Conservation (phyloP, 2,797 vertebrate species). For the Sebastes hubbsi region DNA sequence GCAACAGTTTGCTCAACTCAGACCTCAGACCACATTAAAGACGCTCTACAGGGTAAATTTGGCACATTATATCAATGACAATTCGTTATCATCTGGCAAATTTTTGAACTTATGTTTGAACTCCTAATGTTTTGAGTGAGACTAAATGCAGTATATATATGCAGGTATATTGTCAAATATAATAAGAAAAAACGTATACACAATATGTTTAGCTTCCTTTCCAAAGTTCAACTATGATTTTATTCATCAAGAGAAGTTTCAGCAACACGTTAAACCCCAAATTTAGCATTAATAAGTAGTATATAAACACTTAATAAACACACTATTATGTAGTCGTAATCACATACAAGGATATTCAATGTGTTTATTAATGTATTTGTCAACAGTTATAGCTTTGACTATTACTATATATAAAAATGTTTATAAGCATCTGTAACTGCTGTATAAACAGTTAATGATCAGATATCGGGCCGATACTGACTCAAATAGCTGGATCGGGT, state of each 20-base stretch:
- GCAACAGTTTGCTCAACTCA: slow-evolving; percentile 1
- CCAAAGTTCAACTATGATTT: background rate
- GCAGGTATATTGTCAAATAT: background rate
- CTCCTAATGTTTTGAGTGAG: no score
- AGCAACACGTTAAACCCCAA: background rate
- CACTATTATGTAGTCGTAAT: background rate
- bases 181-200: background rate
- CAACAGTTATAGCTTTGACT: background rate
- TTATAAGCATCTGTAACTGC: background rate
- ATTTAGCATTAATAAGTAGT: background rate
- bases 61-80: background rate
- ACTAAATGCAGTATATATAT: background rate
- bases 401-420: background rate
- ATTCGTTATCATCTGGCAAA: background rate
- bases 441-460: background rate
- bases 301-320: background rate
- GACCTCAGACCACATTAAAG: background rate
- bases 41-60: background rate
- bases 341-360: background rate
- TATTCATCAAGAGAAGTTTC: background rate
- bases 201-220: background rate
- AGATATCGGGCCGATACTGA: no score
- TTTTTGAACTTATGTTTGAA: background rate
- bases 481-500: no score
- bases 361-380: background rate